Evolutionary conservation across 2,113 vertebrate genomes (phyloP).

Genomic region (Columba janthina): DNA sequence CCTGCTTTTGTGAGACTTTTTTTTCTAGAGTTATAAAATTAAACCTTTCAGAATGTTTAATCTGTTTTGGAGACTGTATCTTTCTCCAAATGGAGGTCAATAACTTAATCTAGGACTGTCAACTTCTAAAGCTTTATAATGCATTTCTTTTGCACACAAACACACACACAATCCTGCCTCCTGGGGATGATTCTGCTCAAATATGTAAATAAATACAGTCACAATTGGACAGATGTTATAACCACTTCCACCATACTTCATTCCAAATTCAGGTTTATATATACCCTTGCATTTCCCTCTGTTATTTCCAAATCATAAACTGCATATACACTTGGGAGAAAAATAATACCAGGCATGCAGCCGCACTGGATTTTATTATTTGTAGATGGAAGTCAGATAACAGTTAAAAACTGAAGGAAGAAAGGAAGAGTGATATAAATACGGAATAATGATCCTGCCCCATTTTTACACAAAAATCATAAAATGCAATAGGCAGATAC

Average conservation of each 20-base stretch:
- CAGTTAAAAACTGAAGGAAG: not conserved
- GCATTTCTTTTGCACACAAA: not conserved
- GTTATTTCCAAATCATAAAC: conserved; percentile 33
- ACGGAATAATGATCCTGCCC: not conserved
- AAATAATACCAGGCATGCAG: not conserved
- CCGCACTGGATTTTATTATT: not conserved
- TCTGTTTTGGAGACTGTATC: not conserved
- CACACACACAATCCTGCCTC: not conserved
- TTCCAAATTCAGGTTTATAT: conserved; percentile 13
- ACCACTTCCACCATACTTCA: conserved; percentile 15
- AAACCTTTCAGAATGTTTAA: not conserved
- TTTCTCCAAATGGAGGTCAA: conserved; percentile 3
- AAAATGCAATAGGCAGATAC: not conserved
- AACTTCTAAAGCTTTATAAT: not conserved
- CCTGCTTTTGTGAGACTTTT: not conserved
- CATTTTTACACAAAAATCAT: not conserved
- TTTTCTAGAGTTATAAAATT: not conserved
- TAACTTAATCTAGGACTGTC: not conserved
- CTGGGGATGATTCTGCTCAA: not conserved
- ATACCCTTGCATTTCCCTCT: not conserved
- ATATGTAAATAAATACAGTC: conserved; percentile 39
- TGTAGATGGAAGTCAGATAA: not conserved
- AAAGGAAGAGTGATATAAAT: not conserved
- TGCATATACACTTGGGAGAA: not conserved
- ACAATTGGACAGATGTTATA: conserved; percentile 31